Conservation (phyloP, 2,113 vertebrate species). For the Mystacornis crossleyi region DNA sequence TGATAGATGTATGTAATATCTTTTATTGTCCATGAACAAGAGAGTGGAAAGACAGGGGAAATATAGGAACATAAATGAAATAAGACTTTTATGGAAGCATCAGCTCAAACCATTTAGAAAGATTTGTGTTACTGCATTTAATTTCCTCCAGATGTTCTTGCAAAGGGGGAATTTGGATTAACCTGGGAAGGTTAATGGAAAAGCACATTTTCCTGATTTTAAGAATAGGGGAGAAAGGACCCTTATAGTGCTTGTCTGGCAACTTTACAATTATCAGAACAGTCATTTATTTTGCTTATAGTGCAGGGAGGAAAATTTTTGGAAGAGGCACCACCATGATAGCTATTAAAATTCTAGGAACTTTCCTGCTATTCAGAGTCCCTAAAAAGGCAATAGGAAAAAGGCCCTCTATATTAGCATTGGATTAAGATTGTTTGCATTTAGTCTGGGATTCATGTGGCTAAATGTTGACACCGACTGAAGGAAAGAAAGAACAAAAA, state of each 20-base stretch:
- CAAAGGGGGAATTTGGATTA: neutral
- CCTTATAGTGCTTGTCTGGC: neutral
- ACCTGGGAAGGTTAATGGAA: neutral
- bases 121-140: slow-evolving; percentile 19
- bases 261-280: neutral
- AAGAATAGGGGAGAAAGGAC: neutral
- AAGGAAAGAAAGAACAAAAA: neutral
- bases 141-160: slow-evolving; percentile 45
- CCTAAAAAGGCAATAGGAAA: neutral
- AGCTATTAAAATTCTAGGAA: slow-evolving; percentile 10
- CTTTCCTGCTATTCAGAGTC: neutral
- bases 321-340: neutral
- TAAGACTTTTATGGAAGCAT: slow-evolving; percentile 1
- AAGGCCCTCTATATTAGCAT: neutral
- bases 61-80: neutral
- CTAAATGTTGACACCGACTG: neutral
- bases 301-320: neutral
- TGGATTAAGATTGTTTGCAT: slow-evolving; percentile 20
- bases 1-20: neutral
- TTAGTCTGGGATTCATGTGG: neutral
- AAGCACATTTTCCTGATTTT: neutral
- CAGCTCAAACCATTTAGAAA: neutral
- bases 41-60: neutral
- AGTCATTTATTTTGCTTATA: neutral
- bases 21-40: neutral